Base-by-base conservation (phyloP, 1,140 invertebrate species). In the Musca vetustissima region DNA sequence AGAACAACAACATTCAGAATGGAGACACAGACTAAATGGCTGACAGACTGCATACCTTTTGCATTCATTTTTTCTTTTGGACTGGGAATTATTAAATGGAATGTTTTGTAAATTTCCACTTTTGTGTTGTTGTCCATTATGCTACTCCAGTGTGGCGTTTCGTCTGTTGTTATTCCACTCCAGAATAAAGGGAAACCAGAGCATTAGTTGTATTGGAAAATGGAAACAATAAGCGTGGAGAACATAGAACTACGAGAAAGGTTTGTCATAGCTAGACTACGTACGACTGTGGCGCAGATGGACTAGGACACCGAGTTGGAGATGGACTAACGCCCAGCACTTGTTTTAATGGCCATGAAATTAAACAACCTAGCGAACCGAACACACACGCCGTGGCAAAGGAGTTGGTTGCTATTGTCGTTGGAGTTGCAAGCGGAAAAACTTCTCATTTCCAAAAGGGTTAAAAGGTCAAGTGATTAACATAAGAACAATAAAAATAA, bases 401-500 rank as follows among this genome's bases (percentile, higher is more conserved):
- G 13, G 36, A 43, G 36, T 43, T 43, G 36, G 1, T n/a, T n/a
- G n/a, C n/a, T 43, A 1, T 13, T 7, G 11, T 13, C 36, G 4
- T 43, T 43, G 36, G 36, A 43, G 36, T 61, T 61, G 36, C 32
- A 8, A 61, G 28, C 57, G 57, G 57, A 61, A 61, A 61, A 61
- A 61, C 57, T 36, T 61, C 14, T 61, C 28, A 25, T 59, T 59
- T 55, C n/a, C 17, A 61, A 36, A 61, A 61, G 57, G 57, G 57
- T 61, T 61, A 61, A 61, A 61, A 61, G 57, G 57, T 61, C 57
- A 61, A 61, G 19, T 61, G 57, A 61, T 61, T 61, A 61, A 36
- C 57, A 61, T 61, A 61, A 61, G 36, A 61, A n/a, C 57, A 13
- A 61, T 61, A 61, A 61, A 61, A 61, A 61, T 61, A 61, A 61